Base-by-base conservation (phyloP, 2,797 vertebrate genomes). In the Mareca penelope region DNA sequence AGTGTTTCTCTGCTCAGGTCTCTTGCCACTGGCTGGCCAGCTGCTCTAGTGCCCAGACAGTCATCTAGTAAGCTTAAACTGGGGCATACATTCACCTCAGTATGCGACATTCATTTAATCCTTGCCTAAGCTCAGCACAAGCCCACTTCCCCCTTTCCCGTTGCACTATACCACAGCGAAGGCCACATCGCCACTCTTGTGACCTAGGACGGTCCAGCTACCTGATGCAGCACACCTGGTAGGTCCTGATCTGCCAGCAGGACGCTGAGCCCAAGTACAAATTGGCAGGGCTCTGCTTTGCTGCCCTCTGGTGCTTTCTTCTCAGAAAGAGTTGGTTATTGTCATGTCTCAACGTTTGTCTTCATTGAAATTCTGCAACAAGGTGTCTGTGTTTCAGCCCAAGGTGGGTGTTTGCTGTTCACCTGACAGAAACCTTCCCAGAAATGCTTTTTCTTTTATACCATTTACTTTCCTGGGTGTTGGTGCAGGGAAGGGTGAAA, bases 181-280 rank as follows among this genome's bases (percentile, higher is more conserved):
- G 42, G 16, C 16, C n/a, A 6, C 14, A 10, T 50, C 35, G 22
- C 55, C 0, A 0, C 9, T 31, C 46, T 6, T 0, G 1, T 53
- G 42, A n/a, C 3, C 7, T 3, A 4, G 23, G 33, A 10, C 33
- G 15, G 39, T 68, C 28, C 50, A 50, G 68, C 28, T 40, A 53
- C 72, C 29, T 4, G 10, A 19, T 15, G 18, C 8, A 3, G 60
- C 7, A 39, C 15, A n/a, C 40, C 11, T 1, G 1, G 13, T 0
- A n/a, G 12, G 2, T 52, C 46, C 9, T 6, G 13, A 3, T 29
- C 26, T 52, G n/a, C 21, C 26, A 40, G n/a, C 28, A 39, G 19
- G 17, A 29, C 35, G 1, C 10, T 1, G 12, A 70, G 24, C 33
- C 37, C 23, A 28, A 2, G 7, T 4, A 22, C 5, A 2, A 1